A percentile compares a stretch with the other conserved stretches of the same genome.
Evolutionary conservation across 2,797 vertebrate species (phyloP).

Genomic region (Lacerta viridis): DNA sequence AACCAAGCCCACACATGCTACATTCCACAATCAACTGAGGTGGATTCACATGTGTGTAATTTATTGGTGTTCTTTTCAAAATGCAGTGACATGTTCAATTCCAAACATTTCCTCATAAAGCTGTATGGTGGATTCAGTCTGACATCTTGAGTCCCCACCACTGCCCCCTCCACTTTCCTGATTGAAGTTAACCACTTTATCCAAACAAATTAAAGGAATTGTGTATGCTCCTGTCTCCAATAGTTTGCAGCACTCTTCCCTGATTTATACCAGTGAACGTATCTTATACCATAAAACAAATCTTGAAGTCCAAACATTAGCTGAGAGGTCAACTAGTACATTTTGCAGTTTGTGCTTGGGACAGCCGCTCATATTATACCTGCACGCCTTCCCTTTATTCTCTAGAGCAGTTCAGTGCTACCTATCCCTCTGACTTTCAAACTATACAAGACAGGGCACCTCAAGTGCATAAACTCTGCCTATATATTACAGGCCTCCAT

Average conservation of each 20-base stretch:
- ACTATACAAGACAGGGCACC: background rate
- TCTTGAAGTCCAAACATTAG: background rate
- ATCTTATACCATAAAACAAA: background rate
- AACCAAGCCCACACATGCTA: background rate
- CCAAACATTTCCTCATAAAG: background rate
- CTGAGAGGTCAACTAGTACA: slow-evolving; percentile 57
- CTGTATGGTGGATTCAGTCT: background rate
- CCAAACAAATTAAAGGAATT: slow-evolving; percentile 23
- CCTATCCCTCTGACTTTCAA: background rate
- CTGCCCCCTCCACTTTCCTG: background rate
- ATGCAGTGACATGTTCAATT: background rate
- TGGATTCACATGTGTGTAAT: background rate
- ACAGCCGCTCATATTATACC: background rate
- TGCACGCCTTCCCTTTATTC: background rate
- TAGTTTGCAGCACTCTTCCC: background rate
- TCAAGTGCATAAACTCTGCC: slow-evolving; percentile 2
- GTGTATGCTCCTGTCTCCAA: slow-evolving; percentile 18
- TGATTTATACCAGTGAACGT: background rate
- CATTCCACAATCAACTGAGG: background rate
- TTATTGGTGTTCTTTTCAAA: background rate
- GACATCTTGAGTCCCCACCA: background rate
- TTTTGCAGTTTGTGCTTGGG: background rate
- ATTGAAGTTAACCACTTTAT: background rate
- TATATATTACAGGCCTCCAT: slow-evolving; percentile 7
- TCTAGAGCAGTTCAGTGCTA: slow-evolving; percentile 37